Evolutionary conservation across 2,888 invertebrate genomes (phyloP).

Genomic region (Julus scandinavius): DNA sequence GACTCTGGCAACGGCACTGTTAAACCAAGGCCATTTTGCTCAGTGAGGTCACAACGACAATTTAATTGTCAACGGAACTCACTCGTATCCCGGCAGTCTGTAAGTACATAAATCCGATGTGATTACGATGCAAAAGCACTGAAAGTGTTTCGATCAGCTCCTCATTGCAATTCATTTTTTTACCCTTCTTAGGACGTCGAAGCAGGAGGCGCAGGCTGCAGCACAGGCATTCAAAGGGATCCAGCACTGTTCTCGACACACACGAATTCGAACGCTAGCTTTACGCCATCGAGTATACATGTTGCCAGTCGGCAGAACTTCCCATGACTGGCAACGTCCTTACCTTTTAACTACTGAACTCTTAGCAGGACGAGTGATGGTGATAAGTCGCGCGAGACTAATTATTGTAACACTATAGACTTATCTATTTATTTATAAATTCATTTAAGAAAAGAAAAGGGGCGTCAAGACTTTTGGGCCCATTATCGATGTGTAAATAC

Average conservation of each 20-base stretch:
- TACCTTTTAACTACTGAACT: constrained; percentile 28
- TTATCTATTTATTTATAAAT: constrained; percentile 43
- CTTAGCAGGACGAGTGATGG: not conserved
- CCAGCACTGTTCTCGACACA: not conserved
- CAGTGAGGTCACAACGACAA: constrained; percentile 25
- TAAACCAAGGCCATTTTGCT: constrained; percentile 7
- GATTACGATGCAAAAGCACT: not conserved
- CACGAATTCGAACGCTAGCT: constrained; percentile 4
- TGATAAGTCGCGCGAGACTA: constrained; percentile 36
- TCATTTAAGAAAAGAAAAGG: not conserved
- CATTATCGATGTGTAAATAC: constrained; percentile 36
- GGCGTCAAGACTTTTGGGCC: constrained; percentile 16
- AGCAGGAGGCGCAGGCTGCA: constrained; percentile 40
- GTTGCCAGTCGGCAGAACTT: constrained; percentile 18
- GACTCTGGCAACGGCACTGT: constrained; percentile 30
- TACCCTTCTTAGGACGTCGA: constrained; percentile 2
- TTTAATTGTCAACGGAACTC: not conserved
- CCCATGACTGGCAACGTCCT: constrained; percentile 31
- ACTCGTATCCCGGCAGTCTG: not conserved
- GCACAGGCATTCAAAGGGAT: constrained; percentile 18
- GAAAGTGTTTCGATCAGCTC: not conserved
- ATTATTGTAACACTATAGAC: constrained; percentile 35
- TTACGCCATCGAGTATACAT: constrained; percentile 17
- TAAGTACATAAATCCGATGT: not conserved
- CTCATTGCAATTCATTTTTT: not conserved